A percentile compares a stretch with the other conserved stretches of the same genome.
Evolutionary conservation across 1,140 invertebrate genomes (phyloP).

Genomic region (Cyphomyrmex costatus): DNA sequence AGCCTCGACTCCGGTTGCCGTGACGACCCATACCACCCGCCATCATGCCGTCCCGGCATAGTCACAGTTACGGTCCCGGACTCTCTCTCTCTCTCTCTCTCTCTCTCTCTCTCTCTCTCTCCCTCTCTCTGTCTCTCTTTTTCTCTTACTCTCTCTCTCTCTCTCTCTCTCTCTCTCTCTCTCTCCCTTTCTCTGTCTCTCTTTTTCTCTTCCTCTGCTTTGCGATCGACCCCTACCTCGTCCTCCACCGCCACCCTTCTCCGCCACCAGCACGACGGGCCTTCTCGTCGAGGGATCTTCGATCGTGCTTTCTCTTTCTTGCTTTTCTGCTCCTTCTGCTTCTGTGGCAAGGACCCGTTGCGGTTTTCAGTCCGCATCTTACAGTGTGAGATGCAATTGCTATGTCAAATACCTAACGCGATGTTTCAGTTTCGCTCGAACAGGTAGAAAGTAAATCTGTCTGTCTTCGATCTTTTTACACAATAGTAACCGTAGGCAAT

Average conservation of each 20-base stretch:
- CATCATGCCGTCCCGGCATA: conserved; percentile 73
- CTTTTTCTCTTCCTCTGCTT: conserved; percentile 62
- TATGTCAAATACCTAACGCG: neutral
- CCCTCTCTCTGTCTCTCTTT: conserved; percentile 3
- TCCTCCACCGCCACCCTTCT: conserved; percentile 41
- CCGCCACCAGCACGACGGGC: conserved; percentile 20
- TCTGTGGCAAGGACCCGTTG: conserved; percentile 51
- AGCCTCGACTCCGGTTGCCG: conserved; percentile 69
- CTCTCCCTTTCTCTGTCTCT: conserved; percentile 9
- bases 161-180: conserved; percentile 24
- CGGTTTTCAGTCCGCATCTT: conserved; percentile 36
- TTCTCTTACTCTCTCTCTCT: conserved; percentile 57
- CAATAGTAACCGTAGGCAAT: neutral
- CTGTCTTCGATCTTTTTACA: neutral
- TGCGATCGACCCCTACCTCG: conserved; percentile 62
- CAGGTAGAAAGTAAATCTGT: neutral
- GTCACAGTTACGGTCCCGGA: conserved; percentile 71
- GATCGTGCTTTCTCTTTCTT: conserved; percentile 57
- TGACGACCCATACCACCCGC: conserved; percentile 74
- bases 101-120: conserved; percentile 30
- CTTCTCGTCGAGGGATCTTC: conserved; percentile 57
- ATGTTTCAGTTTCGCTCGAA: conserved; percentile 6
- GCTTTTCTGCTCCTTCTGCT: conserved; percentile 27
- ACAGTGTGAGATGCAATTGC: conserved; percentile 15
- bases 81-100: conserved; percentile 35